A percentile compares a stretch with the other conserved stretches of the same genome.
Evolutionary conservation across 92 coral and sea anemone species (phyloP).

Genomic region (Anthopleura xanthogrammica): DNA sequence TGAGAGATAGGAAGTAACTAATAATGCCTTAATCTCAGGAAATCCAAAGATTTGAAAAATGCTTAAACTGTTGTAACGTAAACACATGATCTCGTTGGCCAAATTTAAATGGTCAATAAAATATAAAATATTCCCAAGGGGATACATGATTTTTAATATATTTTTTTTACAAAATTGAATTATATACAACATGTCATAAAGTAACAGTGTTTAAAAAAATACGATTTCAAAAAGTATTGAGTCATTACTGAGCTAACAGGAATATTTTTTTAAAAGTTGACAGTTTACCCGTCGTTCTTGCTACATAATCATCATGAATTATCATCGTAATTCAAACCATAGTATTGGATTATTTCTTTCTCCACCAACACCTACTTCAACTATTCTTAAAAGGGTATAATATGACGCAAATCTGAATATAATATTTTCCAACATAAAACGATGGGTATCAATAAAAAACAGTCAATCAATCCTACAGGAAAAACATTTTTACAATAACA

Average conservation of each 20-base stretch:
- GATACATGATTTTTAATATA: not conserved
- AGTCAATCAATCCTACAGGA: conserved; percentile 9
- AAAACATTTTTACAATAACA: conserved; percentile 9
- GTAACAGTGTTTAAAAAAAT: not conserved
- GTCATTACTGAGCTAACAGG: too few relatives aligned
- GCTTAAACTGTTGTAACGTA: not conserved
- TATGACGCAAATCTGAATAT: not conserved
- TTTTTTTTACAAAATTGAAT: not conserved
- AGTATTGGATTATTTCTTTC: not conserved
- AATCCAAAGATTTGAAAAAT: conserved; percentile 1
- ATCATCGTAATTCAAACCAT: not conserved
- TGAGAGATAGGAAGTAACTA: not conserved
- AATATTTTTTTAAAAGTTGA: not conserved
- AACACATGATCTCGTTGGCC: conserved; percentile 1
- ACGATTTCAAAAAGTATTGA: not conserved
- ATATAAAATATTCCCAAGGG: not conserved
- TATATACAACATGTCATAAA: not conserved
- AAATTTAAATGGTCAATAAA: conserved; percentile 1
- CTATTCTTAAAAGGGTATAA: not conserved
- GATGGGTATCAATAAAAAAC: conserved; percentile 15
- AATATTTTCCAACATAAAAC: not conserved
- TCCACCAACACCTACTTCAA: not conserved
- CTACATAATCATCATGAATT: not conserved
- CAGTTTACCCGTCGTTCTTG: not conserved
- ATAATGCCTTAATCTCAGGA: not conserved